phyloP scores from a whole-genome alignment of 2,113 vertebrate species.

The Hippocampus abdominalis region DNA sequence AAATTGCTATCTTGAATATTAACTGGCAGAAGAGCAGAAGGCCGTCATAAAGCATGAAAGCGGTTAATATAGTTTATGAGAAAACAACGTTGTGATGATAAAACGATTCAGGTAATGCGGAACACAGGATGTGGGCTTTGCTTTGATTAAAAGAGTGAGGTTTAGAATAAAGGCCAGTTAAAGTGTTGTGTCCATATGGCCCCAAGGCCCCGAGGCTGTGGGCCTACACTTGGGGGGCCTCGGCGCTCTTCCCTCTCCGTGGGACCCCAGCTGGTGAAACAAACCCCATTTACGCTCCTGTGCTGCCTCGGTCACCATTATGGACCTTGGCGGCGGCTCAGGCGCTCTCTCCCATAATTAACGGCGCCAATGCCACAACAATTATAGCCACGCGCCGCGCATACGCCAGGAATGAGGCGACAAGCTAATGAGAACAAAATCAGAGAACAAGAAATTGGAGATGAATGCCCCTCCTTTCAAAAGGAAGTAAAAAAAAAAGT shows the following conservation, averaged over 20 bases:
- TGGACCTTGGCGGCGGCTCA: conserved; percentile 98
- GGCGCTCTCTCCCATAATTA: conserved; percentile 99
- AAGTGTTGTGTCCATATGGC: conserved; percentile 91
- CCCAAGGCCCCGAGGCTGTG: conserved; percentile 83
- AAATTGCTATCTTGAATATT: conserved; percentile 37
- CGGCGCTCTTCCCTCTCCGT: conserved; percentile 83
- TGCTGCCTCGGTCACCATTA: conserved; percentile 88
- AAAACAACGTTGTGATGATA: conserved; percentile 51
- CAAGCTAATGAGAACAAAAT: conserved; percentile 92
- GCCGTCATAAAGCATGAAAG: conserved; percentile 32
- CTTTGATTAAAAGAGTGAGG: conserved; percentile 80
- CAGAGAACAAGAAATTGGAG: conserved; percentile 82
- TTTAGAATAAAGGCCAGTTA: conserved; percentile 75
- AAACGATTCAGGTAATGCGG: conserved; percentile 51
- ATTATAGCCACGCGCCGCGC: conserved; percentile 86
- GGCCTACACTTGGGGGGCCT: conserved; percentile 78
- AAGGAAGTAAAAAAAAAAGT: conserved; percentile 85
- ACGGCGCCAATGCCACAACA: conserved; percentile 95
- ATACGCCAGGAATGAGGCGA: conserved; percentile 90
- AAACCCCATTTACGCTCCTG: conserved; percentile 92
- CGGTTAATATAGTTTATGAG: conserved; percentile 45
- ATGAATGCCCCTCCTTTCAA: conserved; percentile 81
- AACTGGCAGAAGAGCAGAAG: conserved; percentile 32
- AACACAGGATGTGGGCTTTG: conserved; percentile 68
- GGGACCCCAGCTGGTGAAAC: conserved; percentile 98